Evolutionary conservation across 2,113 vertebrate species (phyloP).

Genomic region (Origma solitaria): DNA sequence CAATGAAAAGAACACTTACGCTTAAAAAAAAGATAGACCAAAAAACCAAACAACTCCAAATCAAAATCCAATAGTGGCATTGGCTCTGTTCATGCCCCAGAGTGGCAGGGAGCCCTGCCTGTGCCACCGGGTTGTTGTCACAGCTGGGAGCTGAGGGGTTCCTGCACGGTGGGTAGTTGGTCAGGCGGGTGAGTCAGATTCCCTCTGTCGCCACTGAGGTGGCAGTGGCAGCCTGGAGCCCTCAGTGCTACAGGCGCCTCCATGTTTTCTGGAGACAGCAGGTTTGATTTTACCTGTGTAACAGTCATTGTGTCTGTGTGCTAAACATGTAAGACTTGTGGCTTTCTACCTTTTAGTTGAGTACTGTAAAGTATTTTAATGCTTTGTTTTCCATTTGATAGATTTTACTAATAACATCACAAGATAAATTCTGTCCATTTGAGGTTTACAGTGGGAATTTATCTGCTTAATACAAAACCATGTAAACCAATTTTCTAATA

Average conservation of each 20-base stretch:
- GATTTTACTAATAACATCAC: background rate
- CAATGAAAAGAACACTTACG: background rate
- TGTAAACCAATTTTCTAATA: background rate
- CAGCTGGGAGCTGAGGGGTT: background rate
- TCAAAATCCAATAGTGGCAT: too few relatives aligned
- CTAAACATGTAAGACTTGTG: background rate
- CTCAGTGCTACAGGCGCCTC: background rate
- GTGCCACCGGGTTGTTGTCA: fast-evolving
- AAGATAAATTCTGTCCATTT: background rate
- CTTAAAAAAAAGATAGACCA: background rate
- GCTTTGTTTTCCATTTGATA: background rate
- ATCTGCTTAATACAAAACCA: background rate
- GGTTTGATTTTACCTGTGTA: background rate
- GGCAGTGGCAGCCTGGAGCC: background rate
- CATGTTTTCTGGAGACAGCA: background rate
- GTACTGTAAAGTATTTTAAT: background rate
- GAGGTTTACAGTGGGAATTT: background rate
- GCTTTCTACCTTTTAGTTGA: background rate
- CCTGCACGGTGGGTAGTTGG: fast-evolving
- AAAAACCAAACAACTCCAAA: background rate
- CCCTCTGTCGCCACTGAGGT: fast-evolving
- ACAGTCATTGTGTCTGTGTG: background rate
- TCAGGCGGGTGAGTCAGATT: background rate
- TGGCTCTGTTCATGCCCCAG: fast-evolving
- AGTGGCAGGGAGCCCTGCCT: fast-evolving